Evolutionary conservation across 2,113 vertebrate genomes (phyloP).

Genomic region (Melierax canorus): DNA sequence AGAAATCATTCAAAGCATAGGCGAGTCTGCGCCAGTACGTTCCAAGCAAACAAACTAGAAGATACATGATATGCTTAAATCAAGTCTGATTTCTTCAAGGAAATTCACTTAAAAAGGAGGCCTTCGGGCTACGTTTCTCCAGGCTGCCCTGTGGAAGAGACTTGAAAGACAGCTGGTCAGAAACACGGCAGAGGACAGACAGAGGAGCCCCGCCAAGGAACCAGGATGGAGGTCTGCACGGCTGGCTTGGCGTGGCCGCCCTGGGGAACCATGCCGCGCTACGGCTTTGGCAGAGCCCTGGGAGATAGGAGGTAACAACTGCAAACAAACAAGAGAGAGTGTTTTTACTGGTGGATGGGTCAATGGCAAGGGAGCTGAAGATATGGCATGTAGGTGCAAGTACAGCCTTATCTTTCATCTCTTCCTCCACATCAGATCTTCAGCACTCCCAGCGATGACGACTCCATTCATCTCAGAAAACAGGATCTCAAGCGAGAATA

Average conservation of each 20-base stretch:
- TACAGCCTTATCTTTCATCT: slow-evolving; percentile 8
- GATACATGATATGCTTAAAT: neutral
- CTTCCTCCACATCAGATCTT: neutral
- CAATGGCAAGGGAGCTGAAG: neutral
- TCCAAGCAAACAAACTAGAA: neutral
- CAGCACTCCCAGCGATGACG: neutral
- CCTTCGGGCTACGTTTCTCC: neutral
- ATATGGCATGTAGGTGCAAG: neutral
- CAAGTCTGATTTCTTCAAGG: neutral
- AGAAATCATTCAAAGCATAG: neutral
- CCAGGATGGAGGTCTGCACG: neutral
- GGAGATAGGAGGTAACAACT: neutral
- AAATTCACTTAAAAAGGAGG: neutral
- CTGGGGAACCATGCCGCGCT: neutral
- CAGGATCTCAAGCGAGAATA: neutral
- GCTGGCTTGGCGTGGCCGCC: rapidly evolving
- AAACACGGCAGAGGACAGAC: neutral
- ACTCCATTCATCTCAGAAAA: neutral
- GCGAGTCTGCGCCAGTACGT: neutral
- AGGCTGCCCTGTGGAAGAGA: neutral
- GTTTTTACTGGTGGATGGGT: neutral
- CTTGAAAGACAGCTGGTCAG: neutral
- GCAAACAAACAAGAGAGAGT: neutral
- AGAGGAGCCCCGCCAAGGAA: neutral
- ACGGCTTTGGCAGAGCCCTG: neutral